Evolutionary conservation across 2,797 vertebrate genomes (phyloP).

Genomic region (Spheniscus humboldti): DNA sequence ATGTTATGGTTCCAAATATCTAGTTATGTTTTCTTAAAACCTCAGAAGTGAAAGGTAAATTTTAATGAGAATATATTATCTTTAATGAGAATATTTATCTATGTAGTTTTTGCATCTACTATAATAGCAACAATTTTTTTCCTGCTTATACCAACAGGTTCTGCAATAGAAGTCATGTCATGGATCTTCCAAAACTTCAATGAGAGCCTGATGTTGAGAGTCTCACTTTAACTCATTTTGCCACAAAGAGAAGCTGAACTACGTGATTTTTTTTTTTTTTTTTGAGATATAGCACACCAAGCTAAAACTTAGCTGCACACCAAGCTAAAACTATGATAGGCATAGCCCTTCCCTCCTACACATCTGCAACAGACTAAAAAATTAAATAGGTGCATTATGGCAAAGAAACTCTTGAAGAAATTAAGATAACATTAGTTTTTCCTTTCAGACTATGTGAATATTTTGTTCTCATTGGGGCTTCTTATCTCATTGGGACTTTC

Average conservation of each 20-base stretch:
- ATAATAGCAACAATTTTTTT: fast-evolving
- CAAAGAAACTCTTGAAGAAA: not conserved
- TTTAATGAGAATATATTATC: not conserved
- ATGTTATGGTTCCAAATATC: not conserved
- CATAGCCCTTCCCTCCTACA: not conserved
- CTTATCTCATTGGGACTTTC: not conserved
- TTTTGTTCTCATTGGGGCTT: not conserved
- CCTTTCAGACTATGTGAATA: not conserved
- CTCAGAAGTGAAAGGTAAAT: not conserved
- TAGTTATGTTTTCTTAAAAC: not conserved
- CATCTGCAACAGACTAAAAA: not conserved
- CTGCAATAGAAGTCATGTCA: not conserved
- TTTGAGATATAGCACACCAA: not conserved
- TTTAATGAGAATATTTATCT: not conserved
- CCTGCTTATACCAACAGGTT: not conserved
- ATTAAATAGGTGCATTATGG: not conserved
- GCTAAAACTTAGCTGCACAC: not conserved
- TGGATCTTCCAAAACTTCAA: not conserved
- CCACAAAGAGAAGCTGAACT: not conserved
- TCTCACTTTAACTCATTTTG: not conserved
- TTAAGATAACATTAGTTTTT: not conserved
- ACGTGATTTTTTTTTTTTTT: too few species aligned
- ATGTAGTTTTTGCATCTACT: not conserved
- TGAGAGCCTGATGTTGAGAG: not conserved
- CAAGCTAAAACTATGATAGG: not conserved